Evolutionary conservation across 2,113 vertebrate genomes (phyloP).

Genomic region (Nothocercus julius): DNA sequence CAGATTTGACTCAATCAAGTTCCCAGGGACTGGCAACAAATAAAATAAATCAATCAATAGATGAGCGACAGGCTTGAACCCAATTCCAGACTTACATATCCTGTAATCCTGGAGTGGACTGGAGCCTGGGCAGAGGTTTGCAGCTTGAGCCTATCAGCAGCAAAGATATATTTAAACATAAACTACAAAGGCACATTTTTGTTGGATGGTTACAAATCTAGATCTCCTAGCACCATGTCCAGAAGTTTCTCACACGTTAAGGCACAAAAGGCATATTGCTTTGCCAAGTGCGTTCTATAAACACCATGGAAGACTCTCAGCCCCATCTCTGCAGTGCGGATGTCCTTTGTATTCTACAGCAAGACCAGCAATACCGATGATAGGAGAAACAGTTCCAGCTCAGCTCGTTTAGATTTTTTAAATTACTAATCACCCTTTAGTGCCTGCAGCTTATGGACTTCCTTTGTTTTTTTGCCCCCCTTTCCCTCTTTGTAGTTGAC

Average conservation of each 20-base stretch:
- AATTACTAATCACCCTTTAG: background rate
- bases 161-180: background rate
- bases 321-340: fast-evolving
- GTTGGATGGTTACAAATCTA: background rate
- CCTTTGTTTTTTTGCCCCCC: background rate
- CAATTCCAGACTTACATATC: background rate
- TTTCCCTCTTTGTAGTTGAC: background rate
- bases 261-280: background rate
- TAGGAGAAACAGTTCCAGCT: background rate
- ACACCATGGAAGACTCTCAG: background rate
- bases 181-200: background rate
- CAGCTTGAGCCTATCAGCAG: background rate
- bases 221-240: background rate
- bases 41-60: background rate
- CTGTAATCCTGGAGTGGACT: background rate
- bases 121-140: background rate
- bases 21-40: background rate
- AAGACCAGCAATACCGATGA: background rate
- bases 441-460: background rate
- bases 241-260: background rate
- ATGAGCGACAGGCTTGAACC: background rate
- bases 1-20: background rate
- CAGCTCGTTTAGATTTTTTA: background rate
- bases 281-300: background rate
- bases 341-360: background rate